Evolutionary conservation across 1,140 invertebrate genomes (phyloP).

Genomic region (Drosophila ananassae): DNA sequence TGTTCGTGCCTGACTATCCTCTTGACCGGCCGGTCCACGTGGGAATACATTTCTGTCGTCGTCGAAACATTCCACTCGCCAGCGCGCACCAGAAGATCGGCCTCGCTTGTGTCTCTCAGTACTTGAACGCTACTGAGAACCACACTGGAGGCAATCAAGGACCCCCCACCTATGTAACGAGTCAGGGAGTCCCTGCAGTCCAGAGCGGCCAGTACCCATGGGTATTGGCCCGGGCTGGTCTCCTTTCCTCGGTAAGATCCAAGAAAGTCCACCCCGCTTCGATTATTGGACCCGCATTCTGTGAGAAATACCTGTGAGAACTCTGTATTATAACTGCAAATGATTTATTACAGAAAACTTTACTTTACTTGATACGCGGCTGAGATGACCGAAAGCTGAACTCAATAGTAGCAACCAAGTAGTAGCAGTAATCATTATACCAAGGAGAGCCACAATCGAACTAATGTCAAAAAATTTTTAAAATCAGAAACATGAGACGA

Average conservation of each 20-base stretch:
- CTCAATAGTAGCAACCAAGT: not conserved
- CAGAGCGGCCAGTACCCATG: constrained; percentile 93
- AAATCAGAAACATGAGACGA: not conserved
- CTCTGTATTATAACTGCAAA: not conserved
- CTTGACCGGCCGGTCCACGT: constrained; percentile 13
- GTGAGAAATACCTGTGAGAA: not conserved
- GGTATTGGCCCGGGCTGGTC: constrained; percentile 89
- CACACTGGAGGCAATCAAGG: constrained; percentile 87
- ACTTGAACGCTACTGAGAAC: constrained; percentile 89
- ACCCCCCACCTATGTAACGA: constrained; percentile 87
- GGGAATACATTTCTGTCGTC: not conserved
- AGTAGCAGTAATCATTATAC: not conserved
- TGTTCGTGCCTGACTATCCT: not conserved
- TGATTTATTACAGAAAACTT: not conserved
- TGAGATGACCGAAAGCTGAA: not conserved
- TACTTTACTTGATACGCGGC: not conserved
- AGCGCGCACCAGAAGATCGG: constrained; percentile 28
- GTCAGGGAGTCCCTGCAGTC: constrained; percentile 84
- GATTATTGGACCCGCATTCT: constrained; percentile 5
- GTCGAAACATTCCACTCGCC: constrained; percentile 39
- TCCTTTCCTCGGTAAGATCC: constrained; percentile 84
- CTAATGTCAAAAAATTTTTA: not conserved
- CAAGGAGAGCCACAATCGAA: not conserved
- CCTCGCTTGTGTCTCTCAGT: constrained; percentile 79
- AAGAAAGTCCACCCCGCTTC: not conserved